These are phyloP conservation scores for Pagrus major DNA, from an alignment of 2,113 vertebrate genomes.

Conservation along the genomic window DNA sequence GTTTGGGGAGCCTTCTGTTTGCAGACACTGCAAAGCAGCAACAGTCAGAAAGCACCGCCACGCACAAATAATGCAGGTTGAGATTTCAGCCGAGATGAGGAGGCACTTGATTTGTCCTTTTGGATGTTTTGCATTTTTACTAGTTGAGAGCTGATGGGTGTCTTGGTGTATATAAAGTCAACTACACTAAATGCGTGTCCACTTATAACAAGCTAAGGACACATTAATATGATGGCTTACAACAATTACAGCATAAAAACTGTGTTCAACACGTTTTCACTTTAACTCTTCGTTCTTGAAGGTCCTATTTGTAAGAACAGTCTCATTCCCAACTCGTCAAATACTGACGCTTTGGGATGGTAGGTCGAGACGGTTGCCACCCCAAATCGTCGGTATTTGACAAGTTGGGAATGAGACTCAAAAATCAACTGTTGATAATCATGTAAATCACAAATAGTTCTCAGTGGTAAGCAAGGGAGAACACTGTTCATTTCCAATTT, in stretches of 20 bases:
- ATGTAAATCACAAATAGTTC: no score
- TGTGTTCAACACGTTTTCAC: neutral
- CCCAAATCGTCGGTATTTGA: no score
- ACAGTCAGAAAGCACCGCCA: neutral
- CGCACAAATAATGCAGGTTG: conserved; percentile 8
- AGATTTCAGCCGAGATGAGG: conserved; percentile 39
- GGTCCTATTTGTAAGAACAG: no score
- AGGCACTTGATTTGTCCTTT: conserved; percentile 19
- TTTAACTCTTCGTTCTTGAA: no score
- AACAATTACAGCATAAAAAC: neutral
- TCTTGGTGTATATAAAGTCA: neutral
- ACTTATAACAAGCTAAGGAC: neutral
- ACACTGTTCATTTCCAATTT: no score
- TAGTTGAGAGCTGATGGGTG: neutral
- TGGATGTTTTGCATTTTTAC: conserved; percentile 8
- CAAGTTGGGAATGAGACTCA: no score
- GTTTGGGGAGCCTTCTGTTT: conserved; percentile 54
- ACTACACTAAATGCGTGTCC: neutral
- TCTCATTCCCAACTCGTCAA: no score
- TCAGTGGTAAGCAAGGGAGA: no score
- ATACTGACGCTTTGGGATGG: no score
- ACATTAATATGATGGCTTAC: neutral
- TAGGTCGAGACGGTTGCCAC: no score
- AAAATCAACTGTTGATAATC: no score
- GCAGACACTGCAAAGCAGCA: conserved; percentile 23